Percentiles rank a stretch among this genome's conserved stretches.
These are phyloP conservation scores for Typhlichthys subterraneus DNA, from an alignment of 2,797 vertebrate species.

Conservation along the genomic window DNA sequence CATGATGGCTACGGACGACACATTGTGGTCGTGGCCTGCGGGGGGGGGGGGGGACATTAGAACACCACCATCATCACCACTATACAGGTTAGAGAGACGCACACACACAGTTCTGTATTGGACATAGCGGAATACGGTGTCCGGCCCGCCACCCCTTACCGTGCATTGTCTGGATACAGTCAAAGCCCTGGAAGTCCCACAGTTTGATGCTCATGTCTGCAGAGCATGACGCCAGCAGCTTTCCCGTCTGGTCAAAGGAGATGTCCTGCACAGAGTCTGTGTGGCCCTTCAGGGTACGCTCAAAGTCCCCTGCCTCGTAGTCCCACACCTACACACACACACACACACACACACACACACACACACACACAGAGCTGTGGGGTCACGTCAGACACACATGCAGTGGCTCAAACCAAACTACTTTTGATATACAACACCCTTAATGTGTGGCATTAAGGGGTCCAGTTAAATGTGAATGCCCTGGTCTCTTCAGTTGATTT, in stretches of 20 bases:
- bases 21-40: slow-evolving; percentile 97
- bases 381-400: neutral
- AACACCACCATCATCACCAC: too few relatives aligned
- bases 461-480: slow-evolving; percentile 1
- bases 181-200: slow-evolving; percentile 99
- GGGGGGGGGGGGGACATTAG: neutral
- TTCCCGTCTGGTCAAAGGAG: slow-evolving; percentile 97
- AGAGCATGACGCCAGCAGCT: slow-evolving; percentile 97
- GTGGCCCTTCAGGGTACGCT: slow-evolving; percentile 97
- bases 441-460: too few relatives aligned
- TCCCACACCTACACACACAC: slow-evolving; percentile 90
- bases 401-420: neutral
- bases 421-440: too few relatives aligned
- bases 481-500: slow-evolving; percentile 13
- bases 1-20: slow-evolving; percentile 99
- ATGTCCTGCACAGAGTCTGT: slow-evolving; percentile 99
- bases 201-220: slow-evolving; percentile 99
- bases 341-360: slow-evolving; percentile 48
- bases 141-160: slow-evolving; percentile 76
- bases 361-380: neutral
- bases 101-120: too few relatives aligned
- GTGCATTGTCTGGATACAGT: slow-evolving; percentile 99
- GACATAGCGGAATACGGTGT: too few relatives aligned
- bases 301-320: slow-evolving; percentile 98
- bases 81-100: too few relatives aligned